Evolutionary conservation across 2,888 invertebrate species (phyloP).

Genomic region (Oligia latruncula): DNA sequence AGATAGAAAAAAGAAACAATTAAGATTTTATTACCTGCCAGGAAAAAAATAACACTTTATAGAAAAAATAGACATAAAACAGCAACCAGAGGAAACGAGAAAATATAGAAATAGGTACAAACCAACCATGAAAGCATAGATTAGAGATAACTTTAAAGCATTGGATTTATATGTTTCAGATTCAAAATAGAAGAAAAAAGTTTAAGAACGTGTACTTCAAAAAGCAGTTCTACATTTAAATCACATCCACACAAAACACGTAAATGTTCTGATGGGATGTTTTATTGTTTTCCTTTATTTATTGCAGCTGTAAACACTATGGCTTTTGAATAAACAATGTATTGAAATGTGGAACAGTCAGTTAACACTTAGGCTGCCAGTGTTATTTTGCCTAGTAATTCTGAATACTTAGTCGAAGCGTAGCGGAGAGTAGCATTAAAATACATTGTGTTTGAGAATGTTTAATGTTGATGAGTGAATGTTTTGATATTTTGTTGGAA

Average conservation of each 20-base stretch:
- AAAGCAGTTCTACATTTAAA: constrained; percentile 38
- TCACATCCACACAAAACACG: constrained; percentile 32
- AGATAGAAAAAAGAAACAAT: not conserved
- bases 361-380: constrained; percentile 47
- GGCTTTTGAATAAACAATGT: constrained; percentile 57
- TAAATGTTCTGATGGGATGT: constrained; percentile 52
- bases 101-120: not conserved
- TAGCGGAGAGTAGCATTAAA: constrained; percentile 20
- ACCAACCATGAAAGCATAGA: not conserved
- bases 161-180: not conserved
- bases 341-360: constrained; percentile 47
- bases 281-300: constrained; percentile 61
- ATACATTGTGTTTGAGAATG: constrained; percentile 33
- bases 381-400: constrained; percentile 40
- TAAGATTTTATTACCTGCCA: not conserved
- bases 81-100: not conserved
- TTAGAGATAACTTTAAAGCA: not conserved
- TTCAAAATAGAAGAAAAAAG: not conserved
- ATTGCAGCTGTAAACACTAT: constrained; percentile 55
- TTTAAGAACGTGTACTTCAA: not conserved
- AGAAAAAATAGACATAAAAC: not conserved
- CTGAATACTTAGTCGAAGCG: constrained; percentile 27
- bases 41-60: not conserved
- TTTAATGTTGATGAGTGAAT: not conserved
- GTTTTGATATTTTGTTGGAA: constrained; percentile 1